phyloP scores from a whole-genome alignment of 2,888 invertebrate species.

The Scaptomyza caliginosa region DNA sequence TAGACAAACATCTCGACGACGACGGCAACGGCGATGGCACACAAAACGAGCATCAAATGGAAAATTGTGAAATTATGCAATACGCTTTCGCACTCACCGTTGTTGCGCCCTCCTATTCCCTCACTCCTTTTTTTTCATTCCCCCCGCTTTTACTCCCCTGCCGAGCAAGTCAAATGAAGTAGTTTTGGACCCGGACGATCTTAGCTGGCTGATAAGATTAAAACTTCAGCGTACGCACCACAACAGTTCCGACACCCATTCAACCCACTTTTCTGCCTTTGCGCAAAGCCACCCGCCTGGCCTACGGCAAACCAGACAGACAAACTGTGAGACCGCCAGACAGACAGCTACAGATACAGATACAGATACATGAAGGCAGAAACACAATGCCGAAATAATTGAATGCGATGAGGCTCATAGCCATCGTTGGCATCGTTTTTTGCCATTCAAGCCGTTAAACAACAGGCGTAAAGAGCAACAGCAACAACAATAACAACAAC shows the following conservation, averaged over 20 bases:
- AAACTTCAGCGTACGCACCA: conserved; percentile 69
- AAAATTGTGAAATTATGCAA: conserved; percentile 84
- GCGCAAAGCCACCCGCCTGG: conserved; percentile 30
- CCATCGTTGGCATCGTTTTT: conserved; percentile 70
- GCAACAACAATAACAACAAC: conserved; percentile 41
- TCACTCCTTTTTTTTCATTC: background rate
- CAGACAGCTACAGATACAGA: conserved; percentile 30
- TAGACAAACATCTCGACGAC: conserved; percentile 82
- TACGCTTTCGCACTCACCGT: conserved; percentile 67
- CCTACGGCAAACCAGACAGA: conserved; percentile 30
- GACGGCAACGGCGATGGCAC: conserved; percentile 21
- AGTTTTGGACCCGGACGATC: conserved; percentile 74
- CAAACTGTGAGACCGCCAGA: conserved; percentile 1
- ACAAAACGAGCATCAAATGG: conserved; percentile 82
- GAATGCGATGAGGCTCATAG: conserved; percentile 80
- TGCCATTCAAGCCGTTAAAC: conserved; percentile 77
- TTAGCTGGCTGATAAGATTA: conserved; percentile 72
- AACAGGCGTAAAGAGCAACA: conserved; percentile 69
- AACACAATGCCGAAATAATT: conserved; percentile 77
- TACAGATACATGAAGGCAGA: conserved; percentile 43
- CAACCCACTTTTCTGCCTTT: conserved; percentile 18
- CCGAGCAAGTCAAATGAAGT: conserved; percentile 67
- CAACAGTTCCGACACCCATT: conserved; percentile 49
- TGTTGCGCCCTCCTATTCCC: background rate
- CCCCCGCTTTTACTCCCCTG: background rate